These are phyloP conservation scores for Hucho hucho DNA, from an alignment of 2,113 vertebrate genomes.

Conservation along the genomic window DNA sequence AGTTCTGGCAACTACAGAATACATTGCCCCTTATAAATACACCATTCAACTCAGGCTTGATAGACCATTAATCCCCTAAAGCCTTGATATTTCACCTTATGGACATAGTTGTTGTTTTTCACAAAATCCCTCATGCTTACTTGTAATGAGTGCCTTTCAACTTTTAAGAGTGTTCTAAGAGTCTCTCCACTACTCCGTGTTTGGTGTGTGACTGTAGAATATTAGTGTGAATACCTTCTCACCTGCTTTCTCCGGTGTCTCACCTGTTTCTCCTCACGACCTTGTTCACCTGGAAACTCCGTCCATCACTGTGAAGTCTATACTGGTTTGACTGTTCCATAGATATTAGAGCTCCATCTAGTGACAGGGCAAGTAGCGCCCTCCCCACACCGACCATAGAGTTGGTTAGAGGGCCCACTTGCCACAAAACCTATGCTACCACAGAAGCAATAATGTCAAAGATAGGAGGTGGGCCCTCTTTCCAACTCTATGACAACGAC, in stretches of 20 bases:
- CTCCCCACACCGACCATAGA: conserved; percentile 3
- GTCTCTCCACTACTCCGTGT: background rate
- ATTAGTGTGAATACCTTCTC: background rate
- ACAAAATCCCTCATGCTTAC: too few relatives aligned
- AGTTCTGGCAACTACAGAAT: too few relatives aligned
- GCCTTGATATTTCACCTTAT: background rate
- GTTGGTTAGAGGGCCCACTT: background rate
- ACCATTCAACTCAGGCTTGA: too few relatives aligned
- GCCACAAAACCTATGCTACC: too few relatives aligned
- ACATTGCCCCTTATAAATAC: too few relatives aligned
- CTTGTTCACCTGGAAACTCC: conserved; percentile 28
- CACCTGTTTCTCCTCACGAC: conserved; percentile 47
- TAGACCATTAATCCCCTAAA: too few relatives aligned
- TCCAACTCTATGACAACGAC: background rate
- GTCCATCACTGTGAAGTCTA: background rate
- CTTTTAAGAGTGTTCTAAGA: too few relatives aligned
- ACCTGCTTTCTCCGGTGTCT: background rate
- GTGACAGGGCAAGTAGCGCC: background rate
- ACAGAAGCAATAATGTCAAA: too few relatives aligned
- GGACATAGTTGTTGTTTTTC: background rate
- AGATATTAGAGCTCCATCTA: background rate
- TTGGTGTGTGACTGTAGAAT: background rate
- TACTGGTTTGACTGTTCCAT: background rate
- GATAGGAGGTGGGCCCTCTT: too few relatives aligned
- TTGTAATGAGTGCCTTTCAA: too few relatives aligned